Evolutionary conservation across 2,113 vertebrate genomes (phyloP), one percentile per base, ranked within the genome.

Genomic region (Daubentonia madagascariensis): DNA sequence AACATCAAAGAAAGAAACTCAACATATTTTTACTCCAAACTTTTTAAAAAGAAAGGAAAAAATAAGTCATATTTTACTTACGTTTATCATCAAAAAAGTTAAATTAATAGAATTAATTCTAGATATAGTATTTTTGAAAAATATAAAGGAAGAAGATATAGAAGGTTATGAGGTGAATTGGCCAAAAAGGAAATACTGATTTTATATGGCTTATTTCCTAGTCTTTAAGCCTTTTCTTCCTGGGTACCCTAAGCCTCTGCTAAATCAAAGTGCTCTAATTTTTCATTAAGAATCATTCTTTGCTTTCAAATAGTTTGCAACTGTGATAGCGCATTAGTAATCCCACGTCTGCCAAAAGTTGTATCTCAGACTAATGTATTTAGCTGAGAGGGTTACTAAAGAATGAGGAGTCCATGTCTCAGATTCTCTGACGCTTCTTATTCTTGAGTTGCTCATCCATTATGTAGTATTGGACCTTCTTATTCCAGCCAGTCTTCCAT

Each of bases 341-440:
- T 93, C 48, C 35, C 40, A 30, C 5, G 80, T 57, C 73, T 81
- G 96, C 17, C 91, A 98, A 94, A 95, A 96, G 20, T 35, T 78
- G 32, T 28, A 79, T 35, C 94, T 93, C 73, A 68, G 85, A 94
- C 40, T 88, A 88, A 85, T 65, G 75, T 2, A 93, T 96, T 95
- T 95, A 96, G 96, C 20, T 57, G 30, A 94, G 87, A 85, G 86
- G 91, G 70, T 93, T 81, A 50, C 61, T 84, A 25, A 97, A 97
- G 91, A 98, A 98, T 52, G 43, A 67, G 96, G 84, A 95, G 89
- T 28, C 94, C 48, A 79, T 35, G 93, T 94, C 88, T 97, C n/a
- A 54, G 89, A 65, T 73, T 97, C 65, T 87, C 45, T 75, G 28
- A 43, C 43, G 37, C 37, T 73, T 81, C 67, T 1, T 0, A 25